Percentiles rank a stretch among this genome's conserved stretches.
These are phyloP conservation scores for Leptodirus hochenwartii DNA, from an alignment of 2,888 invertebrate species.

Conservation along the genomic window DNA sequence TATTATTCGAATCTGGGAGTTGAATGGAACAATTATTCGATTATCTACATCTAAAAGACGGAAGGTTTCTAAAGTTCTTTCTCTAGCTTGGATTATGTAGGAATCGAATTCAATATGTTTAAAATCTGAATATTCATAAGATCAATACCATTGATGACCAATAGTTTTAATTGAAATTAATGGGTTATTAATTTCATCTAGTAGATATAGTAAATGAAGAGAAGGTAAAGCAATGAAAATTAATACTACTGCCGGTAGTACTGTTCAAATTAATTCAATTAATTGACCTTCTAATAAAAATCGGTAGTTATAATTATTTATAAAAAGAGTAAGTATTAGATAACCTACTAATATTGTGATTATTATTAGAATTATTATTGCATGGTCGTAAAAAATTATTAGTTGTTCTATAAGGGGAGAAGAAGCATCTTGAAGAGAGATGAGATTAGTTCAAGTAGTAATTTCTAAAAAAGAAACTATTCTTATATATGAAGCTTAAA, in stretches of 20 bases:
- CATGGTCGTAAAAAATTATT: conserved; percentile 43
- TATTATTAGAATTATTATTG: conserved; percentile 39
- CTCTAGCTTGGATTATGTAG: conserved; percentile 34
- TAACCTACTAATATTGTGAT: conserved; percentile 40
- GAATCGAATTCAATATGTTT: conserved; percentile 39
- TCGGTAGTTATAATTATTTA: conserved; percentile 38
- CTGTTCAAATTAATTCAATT: conserved; percentile 47
- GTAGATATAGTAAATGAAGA: conserved; percentile 37
- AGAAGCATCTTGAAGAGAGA: conserved; percentile 39
- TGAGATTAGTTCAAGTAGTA: conserved; percentile 37
- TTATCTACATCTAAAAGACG: conserved; percentile 47
- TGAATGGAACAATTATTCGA: conserved; percentile 36
- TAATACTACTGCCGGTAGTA: conserved; percentile 39
- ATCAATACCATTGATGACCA: conserved; percentile 41
- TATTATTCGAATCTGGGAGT: conserved; percentile 43
- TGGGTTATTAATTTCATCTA: conserved; percentile 42
- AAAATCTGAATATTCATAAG: conserved; percentile 47
- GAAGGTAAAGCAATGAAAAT: conserved; percentile 44
- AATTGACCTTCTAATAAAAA: conserved; percentile 37
- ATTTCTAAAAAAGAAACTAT: conserved; percentile 40
- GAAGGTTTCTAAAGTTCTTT: conserved; percentile 27
- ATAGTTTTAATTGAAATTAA: conserved; percentile 39
- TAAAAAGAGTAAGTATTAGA: conserved; percentile 34
- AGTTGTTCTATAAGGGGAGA: conserved; percentile 49
- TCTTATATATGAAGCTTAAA: conserved; percentile 50